Conservation (phyloP, 2,797 vertebrate species). For the Galaxias olidus region DNA sequence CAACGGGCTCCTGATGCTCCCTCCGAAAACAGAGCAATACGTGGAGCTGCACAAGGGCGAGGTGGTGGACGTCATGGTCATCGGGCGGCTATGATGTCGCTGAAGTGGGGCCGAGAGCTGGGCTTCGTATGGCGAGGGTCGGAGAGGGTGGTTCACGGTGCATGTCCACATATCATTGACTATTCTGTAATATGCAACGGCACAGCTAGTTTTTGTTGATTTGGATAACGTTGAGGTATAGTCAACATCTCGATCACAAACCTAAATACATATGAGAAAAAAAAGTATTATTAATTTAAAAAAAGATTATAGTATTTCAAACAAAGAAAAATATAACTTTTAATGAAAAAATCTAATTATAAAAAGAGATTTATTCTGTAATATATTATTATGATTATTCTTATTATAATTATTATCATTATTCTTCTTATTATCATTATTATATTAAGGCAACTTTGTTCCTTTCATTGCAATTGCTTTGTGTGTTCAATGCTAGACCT, state of each 20-base stretch:
- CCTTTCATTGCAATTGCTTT: slow-evolving; percentile 99
- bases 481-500: slow-evolving; percentile 99
- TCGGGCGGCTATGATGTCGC: slow-evolving; percentile 90
- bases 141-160: slow-evolving; percentile 90
- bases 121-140: slow-evolving; percentile 64
- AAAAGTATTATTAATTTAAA: slow-evolving; percentile 64
- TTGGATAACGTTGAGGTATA: slow-evolving; percentile 99
- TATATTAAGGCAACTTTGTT: slow-evolving; percentile 96
- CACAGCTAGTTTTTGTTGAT: slow-evolving; percentile 99
- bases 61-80: slow-evolving; percentile 99
- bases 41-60: slow-evolving; percentile 98
- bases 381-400: slow-evolving; percentile 91
- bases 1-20: slow-evolving; percentile 98
- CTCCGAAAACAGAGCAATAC: slow-evolving; percentile 99
- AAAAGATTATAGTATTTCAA: slow-evolving; percentile 91
- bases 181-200: slow-evolving; percentile 99
- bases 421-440: slow-evolving; percentile 81
- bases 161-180: slow-evolving; percentile 99
- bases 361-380: slow-evolving; percentile 99
- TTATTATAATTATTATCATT: slow-evolving; percentile 83
- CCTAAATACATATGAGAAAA: slow-evolving; percentile 77
- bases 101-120: slow-evolving; percentile 59
- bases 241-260: slow-evolving; percentile 98
- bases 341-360: slow-evolving; percentile 91
- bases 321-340: slow-evolving; percentile 96